phyloP scores from a whole-genome alignment of 2,113 vertebrate species.

The Papio anubis region DNA sequence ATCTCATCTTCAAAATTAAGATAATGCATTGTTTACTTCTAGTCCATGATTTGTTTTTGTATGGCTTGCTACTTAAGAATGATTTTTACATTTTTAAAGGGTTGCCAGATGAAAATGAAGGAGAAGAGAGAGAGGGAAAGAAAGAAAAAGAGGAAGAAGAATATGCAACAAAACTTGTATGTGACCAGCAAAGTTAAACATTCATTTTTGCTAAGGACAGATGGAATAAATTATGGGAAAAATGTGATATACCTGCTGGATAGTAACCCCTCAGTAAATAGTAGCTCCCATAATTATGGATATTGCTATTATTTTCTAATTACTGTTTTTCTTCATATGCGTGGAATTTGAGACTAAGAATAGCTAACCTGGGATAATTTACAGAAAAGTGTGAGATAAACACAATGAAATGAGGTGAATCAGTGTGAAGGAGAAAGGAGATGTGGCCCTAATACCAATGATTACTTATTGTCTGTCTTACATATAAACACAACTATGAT shows the following conservation, averaged over 20 bases:
- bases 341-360: not conserved
- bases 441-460: not conserved
- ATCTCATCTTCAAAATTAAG: not conserved
- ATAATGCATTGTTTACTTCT: not conserved
- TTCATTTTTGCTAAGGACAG: not conserved
- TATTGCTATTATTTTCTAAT: slow-evolving; percentile 32
- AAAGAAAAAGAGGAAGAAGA: not conserved
- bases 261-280: not conserved
- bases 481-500: slow-evolving; percentile 1
- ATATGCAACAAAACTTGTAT: not conserved
- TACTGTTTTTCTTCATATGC: not conserved
- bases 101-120: not conserved
- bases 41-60: not conserved
- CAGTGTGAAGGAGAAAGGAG: not conserved
- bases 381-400: not conserved
- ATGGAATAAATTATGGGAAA: slow-evolving; percentile 5
- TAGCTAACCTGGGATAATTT: not conserved
- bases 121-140: not conserved
- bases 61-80: not conserved
- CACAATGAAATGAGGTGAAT: not conserved
- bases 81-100: not conserved
- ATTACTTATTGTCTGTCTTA: not conserved
- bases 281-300: not conserved
- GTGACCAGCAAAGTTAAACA: not conserved
- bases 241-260: not conserved